Percentiles rank a stretch among this genome's conserved stretches.
Evolutionary conservation across 2,888 invertebrate genomes (phyloP).

Genomic region (Altica lythri): DNA sequence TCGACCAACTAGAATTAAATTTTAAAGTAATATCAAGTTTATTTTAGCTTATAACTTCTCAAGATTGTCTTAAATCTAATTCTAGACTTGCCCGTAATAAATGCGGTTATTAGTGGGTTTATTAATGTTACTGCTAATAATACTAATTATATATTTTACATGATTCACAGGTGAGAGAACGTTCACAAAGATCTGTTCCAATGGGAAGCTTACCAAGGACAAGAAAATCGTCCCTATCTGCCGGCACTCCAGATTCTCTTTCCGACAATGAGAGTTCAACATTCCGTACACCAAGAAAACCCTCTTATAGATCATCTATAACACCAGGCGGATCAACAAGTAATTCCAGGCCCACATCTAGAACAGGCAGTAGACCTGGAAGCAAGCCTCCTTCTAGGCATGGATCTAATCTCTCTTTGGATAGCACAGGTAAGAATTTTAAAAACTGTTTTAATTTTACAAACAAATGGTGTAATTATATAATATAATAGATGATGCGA

Average conservation of each 20-base stretch:
- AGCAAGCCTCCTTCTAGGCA: constrained; percentile 93
- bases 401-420: constrained; percentile 88
- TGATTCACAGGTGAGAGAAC: constrained; percentile 84
- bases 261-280: constrained; percentile 84
- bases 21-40: too few species aligned
- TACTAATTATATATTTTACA: too few species aligned
- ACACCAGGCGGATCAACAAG: constrained; percentile 77
- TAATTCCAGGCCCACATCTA: constrained; percentile 80
- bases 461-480: background rate
- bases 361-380: constrained; percentile 83
- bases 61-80: too few species aligned
- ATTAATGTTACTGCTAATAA: too few species aligned
- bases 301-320: constrained; percentile 69
- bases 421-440: constrained; percentile 73
- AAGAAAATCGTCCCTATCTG: constrained; percentile 78
- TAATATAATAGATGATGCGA: constrained; percentile 68
- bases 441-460: background rate
- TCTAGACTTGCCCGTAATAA: background rate
- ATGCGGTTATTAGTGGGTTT: too few species aligned
- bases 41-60: too few species aligned
- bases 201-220: constrained; percentile 72
- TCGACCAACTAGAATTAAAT: too few species aligned
- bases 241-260: constrained; percentile 86
- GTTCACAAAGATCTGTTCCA: constrained; percentile 88
- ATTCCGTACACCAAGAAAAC: constrained; percentile 68